A percentile compares a stretch with the other conserved stretches of the same genome.
These are phyloP conservation scores for Calonectris borealis DNA, from an alignment of 2,113 vertebrate genomes.

Conservation along the genomic window DNA sequence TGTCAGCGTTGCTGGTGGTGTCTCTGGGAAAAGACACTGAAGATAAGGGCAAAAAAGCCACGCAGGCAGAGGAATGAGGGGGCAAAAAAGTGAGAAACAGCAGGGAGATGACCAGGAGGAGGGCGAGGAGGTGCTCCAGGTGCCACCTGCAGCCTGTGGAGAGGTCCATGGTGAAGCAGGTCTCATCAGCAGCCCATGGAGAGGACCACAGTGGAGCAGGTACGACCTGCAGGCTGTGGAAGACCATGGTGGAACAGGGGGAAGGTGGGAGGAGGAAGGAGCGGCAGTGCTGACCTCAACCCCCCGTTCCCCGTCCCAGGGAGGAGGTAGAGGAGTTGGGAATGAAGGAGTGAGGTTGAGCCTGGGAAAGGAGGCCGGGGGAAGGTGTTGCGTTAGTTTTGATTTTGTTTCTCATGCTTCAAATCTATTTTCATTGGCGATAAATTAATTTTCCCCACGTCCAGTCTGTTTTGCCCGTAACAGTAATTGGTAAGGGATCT, in stretches of 20 bases:
- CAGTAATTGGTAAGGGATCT: not conserved
- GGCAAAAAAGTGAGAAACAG: not conserved
- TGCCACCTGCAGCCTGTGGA: not conserved
- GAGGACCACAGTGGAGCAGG: not conserved
- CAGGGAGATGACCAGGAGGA: not conserved
- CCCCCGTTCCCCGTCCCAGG: not conserved
- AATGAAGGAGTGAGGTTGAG: not conserved
- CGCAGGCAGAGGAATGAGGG: not conserved
- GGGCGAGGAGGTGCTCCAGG: not conserved
- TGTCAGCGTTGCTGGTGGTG: not conserved
- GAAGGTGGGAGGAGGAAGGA: not conserved
- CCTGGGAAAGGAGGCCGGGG: not conserved
- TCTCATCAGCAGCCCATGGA: not conserved
- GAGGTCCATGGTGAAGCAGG: not conserved
- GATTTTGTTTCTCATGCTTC: not conserved
- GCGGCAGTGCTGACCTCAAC: not conserved
- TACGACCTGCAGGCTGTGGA: not conserved
- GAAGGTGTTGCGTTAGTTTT: not conserved
- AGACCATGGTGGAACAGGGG: not conserved
- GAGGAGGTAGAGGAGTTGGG: not conserved
- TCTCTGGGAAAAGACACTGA: not conserved
- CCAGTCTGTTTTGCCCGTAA: not conserved
- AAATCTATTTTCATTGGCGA: not conserved
- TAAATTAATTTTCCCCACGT: not conserved
- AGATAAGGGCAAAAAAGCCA: not conserved